phyloP scores from a whole-genome alignment of 1,140 invertebrate species.

The Choristoneura fumiferana region DNA sequence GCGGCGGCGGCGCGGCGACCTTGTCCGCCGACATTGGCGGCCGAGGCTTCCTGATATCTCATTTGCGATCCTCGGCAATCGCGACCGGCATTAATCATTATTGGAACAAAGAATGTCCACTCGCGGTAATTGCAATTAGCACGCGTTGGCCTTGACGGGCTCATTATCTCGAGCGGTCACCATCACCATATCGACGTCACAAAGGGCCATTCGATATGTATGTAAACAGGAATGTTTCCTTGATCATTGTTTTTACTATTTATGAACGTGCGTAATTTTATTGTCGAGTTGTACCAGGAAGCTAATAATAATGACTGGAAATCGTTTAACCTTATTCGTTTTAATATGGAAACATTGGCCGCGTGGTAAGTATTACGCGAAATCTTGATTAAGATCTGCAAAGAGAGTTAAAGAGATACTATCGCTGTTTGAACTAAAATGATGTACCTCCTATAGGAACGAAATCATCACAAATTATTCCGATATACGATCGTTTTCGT shows the following conservation, averaged over 20 bases:
- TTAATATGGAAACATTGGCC: not conserved
- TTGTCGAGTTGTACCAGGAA: conserved; percentile 33
- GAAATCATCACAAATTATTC: too few relatives aligned
- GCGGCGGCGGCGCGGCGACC: conserved; percentile 34
- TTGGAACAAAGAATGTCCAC: conserved; percentile 77
- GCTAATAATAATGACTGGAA: conserved; percentile 10
- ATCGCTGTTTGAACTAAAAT: too few relatives aligned
- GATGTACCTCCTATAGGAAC: too few relatives aligned
- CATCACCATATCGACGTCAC: conserved; percentile 67
- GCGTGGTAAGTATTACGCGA: too few relatives aligned
- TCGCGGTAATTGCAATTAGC: conserved; percentile 75
- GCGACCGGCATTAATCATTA: conserved; percentile 70
- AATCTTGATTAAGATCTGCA: too few relatives aligned
- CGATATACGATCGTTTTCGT: too few relatives aligned
- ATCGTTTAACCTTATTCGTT: conserved; percentile 10
- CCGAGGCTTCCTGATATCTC: conserved; percentile 73
- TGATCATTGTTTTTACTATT: conserved; percentile 58
- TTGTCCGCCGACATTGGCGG: conserved; percentile 62
- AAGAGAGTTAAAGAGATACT: too few relatives aligned
- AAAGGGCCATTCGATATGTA: conserved; percentile 56
- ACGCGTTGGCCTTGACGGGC: conserved; percentile 63
- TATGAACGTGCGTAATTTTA: conserved; percentile 34
- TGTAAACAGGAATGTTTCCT: conserved; percentile 60
- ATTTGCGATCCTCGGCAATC: conserved; percentile 60
- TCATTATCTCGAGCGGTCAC: conserved; percentile 66